Evolutionary conservation across 1,140 invertebrate species (phyloP), one percentile per base, ranked within the genome.

Genomic region (Asbolus verrucosus): DNA sequence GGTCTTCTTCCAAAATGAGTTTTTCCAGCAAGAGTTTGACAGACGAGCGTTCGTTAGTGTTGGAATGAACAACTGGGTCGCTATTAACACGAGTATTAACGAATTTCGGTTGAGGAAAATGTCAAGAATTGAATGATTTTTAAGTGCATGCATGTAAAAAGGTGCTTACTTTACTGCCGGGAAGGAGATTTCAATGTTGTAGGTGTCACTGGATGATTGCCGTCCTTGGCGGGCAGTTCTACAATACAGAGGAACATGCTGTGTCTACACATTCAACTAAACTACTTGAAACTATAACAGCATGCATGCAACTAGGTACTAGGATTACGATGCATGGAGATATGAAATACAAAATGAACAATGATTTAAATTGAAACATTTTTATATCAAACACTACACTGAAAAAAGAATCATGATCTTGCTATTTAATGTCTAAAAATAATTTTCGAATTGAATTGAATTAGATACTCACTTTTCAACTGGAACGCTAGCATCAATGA

Each of bases 131-230:
- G 9, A 36, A 66, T 50, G 6, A 63, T 15, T n/a, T n/a, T n/a
- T 38, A 71, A 76, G 31, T 70, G 65, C 73, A 73, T 73, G 75
- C 75, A 69, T 69, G 15, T 33, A 73, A 60, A 38, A 73, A 39
- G 59, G 78, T 79, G 90, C 92, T 93, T 91, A 95, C 94, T 94
- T 94, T 85, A 94, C 89, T 75, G 94, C 91, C 77, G 93, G 94
- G 88, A 96, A 96, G 78, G 91, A 89, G 80, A 96, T 92, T 84
- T 94, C 91, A 79, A 96, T 88, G 84, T 88, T 90, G 85, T 96
- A 96, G 74, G 92, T 93, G 84, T 95, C 93, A 79, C 86, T 88
- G 78, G 86, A 84, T 76, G 86, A 88, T 75, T 86, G 88, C 72
- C 89, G 83, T 81, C 88, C 88, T 82, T 89, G 87, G 77, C 88